A percentile compares a stretch with the other conserved stretches of the same genome.
Evolutionary conservation across 2,888 invertebrate genomes (phyloP).

Genomic region (Plutella xylostella): DNA sequence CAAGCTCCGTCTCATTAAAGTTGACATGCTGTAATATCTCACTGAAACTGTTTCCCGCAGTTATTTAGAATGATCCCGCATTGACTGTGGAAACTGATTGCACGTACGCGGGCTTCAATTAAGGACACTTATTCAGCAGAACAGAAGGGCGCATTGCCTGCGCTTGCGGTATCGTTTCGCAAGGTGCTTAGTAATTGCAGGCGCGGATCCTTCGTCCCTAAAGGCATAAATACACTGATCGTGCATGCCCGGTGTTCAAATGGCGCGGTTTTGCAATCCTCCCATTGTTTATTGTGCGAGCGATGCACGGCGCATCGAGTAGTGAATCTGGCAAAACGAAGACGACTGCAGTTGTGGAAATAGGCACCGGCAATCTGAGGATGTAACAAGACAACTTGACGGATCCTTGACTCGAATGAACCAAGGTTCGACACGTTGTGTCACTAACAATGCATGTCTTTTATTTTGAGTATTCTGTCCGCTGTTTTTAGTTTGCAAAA

Average conservation of each 20-base stretch:
- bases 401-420: slow-evolving; percentile 3
- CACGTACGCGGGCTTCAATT: neutral
- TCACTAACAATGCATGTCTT: no score
- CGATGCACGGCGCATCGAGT: slow-evolving; percentile 16
- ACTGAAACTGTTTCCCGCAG: no score
- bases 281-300: slow-evolving; percentile 43
- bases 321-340: slow-evolving; percentile 22
- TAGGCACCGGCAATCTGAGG: slow-evolving; percentile 24
- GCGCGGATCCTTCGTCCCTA: slow-evolving; percentile 31
- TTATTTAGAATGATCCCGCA: neutral
- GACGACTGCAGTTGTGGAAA: slow-evolving; percentile 32
- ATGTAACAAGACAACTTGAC: slow-evolving; percentile 21
- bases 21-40: neutral
- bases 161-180: slow-evolving; percentile 6
- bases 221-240: slow-evolving; percentile 37
- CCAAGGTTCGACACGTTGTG: no score
- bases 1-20: neutral
- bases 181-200: slow-evolving; percentile 7
- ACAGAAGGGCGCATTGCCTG: slow-evolving; percentile 6
- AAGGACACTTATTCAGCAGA: slow-evolving; percentile 1
- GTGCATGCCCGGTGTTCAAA: slow-evolving; percentile 31
- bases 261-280: slow-evolving; percentile 33
- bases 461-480: no score
- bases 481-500: no score
- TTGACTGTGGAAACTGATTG: neutral